Conservation (phyloP, 2,888 invertebrate genomes). For the Folsomia manolachei region DNA sequence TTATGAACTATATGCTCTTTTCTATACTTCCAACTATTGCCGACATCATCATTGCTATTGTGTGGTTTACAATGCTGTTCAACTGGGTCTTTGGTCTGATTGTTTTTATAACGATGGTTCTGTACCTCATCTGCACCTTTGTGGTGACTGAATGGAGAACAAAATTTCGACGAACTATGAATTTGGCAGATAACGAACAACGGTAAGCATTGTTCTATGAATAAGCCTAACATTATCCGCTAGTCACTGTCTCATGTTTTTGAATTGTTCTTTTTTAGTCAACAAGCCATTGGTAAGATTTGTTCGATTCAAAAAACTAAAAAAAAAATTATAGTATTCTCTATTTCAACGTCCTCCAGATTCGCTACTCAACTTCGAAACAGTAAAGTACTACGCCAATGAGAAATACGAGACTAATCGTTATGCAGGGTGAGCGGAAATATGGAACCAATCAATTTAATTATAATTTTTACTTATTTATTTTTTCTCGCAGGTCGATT, state of each 20-base stretch:
- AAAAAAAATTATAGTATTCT: too few relatives aligned
- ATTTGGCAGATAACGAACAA: conserved; percentile 86
- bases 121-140: conserved; percentile 91
- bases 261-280: too few relatives aligned
- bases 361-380: conserved; percentile 95
- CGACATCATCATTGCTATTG: conserved; percentile 86
- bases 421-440: too few relatives aligned
- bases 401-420: conserved; percentile 85
- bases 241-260: too few relatives aligned
- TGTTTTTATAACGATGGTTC: conserved; percentile 85
- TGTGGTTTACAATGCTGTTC: conserved; percentile 82
- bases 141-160: conserved; percentile 96
- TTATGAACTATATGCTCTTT: conserved; percentile 87
- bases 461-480: too few relatives aligned
- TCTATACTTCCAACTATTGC: conserved; percentile 88
- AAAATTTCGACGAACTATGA: conserved; percentile 90
- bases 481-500: too few relatives aligned
- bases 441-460: too few relatives aligned
- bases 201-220: too few relatives aligned
- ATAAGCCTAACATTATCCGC: too few relatives aligned
- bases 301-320: too few relatives aligned
- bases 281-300: conserved; percentile 89
- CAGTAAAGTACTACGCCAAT: conserved; percentile 96
- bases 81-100: conserved; percentile 94
- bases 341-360: too few relatives aligned